Conservation (phyloP, 2,113 vertebrate species). For the Tragelaphus strepsiceros region DNA sequence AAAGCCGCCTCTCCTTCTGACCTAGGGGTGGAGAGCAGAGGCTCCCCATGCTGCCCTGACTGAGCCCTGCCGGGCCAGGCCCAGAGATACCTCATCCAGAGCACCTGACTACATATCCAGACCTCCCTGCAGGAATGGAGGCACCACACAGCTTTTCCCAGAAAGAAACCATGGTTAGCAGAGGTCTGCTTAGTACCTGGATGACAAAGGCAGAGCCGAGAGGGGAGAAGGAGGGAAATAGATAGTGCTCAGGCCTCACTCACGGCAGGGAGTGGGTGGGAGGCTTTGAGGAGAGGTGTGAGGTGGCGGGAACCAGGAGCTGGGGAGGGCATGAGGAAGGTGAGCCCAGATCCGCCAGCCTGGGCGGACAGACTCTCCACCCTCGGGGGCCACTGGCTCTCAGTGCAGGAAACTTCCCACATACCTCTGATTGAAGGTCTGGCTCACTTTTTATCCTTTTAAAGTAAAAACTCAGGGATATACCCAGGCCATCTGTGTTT, state of each 20-base stretch:
- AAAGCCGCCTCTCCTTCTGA: neutral
- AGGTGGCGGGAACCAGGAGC: too few species aligned
- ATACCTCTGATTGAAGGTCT: neutral
- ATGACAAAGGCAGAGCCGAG: neutral
- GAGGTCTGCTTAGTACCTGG: neutral
- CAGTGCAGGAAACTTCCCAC: neutral
- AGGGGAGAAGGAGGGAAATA: neutral
- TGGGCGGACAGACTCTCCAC: neutral
- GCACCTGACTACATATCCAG: neutral
- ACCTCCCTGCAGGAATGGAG: neutral
- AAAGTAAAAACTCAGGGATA: slow-evolving; percentile 47
- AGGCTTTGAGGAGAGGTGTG: neutral
- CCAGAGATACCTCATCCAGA: neutral
- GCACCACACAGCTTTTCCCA: neutral
- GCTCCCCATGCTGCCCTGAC: neutral
- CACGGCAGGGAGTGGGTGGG: neutral
- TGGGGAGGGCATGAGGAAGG: neutral
- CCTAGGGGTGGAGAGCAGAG: neutral
- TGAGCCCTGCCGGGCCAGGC: neutral
- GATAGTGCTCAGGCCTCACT: neutral
- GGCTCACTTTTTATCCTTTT: slow-evolving; percentile 36
- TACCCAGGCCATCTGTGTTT: slow-evolving; percentile 35
- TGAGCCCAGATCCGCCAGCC: neutral
- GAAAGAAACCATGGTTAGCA: neutral
- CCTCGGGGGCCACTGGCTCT: neutral